Conservation (phyloP, 1,140 invertebrate species). For the Philotrypesis tridentata region DNA sequence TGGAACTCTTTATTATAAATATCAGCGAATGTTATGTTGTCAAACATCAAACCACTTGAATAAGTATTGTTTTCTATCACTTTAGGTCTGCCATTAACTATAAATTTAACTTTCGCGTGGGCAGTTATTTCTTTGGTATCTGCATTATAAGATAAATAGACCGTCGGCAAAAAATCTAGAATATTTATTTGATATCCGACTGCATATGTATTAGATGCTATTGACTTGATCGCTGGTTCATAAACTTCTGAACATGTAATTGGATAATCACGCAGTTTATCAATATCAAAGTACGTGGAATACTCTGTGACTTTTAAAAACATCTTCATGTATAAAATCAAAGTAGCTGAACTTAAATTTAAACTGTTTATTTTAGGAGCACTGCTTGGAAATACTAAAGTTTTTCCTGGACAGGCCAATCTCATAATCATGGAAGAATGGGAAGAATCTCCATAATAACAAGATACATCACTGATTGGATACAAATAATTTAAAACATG, state of each 20-base stretch:
- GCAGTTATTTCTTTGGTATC: background rate
- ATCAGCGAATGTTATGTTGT: background rate
- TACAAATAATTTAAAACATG: background rate
- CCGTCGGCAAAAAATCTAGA: background rate
- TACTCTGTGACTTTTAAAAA: background rate
- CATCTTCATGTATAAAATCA: background rate
- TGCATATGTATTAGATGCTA: background rate
- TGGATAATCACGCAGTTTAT: constrained; percentile 4
- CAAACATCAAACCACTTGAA: background rate
- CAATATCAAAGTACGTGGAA: background rate
- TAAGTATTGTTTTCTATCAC: background rate
- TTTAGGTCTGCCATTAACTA: background rate
- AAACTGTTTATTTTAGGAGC: background rate
- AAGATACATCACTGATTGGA: background rate
- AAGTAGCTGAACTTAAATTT: background rate
- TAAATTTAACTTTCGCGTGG: background rate
- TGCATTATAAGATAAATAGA: background rate
- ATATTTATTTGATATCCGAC: constrained; percentile 14
- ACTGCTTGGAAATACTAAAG: background rate
- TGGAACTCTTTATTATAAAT: constrained; percentile 12
- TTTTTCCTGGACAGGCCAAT: background rate
- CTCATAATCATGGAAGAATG: background rate
- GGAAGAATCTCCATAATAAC: background rate
- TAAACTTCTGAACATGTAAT: background rate
- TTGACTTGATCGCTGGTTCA: background rate